A percentile compares a stretch with the other conserved stretches of the same genome.
Conservation (phyloP, 2,113 vertebrate genomes). For the Burhinus oedicnemus region DNA sequence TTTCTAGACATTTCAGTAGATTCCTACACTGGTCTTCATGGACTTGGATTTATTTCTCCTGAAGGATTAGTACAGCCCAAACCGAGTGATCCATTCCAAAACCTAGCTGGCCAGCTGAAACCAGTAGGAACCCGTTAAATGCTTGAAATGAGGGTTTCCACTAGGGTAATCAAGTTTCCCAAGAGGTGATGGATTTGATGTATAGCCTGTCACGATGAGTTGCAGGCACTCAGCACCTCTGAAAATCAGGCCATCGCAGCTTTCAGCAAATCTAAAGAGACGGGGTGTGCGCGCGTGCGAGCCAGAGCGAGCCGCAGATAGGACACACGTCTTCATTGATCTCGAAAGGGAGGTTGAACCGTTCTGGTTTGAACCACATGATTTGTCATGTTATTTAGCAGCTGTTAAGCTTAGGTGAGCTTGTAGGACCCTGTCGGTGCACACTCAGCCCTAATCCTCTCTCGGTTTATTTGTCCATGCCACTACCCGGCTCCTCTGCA, state of each 20-base stretch:
- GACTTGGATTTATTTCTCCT: conserved; percentile 8
- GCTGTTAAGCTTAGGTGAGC: conserved; percentile 7
- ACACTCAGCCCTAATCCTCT: background rate
- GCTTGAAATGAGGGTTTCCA: conserved; percentile 55
- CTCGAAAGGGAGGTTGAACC: background rate
- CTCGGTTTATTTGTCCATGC: background rate
- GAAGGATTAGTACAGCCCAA: background rate
- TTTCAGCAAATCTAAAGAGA: conserved; percentile 35
- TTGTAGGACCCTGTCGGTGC: background rate
- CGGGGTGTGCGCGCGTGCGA: background rate
- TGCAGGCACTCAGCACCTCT: conserved; percentile 63
- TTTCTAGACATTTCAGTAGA: background rate
- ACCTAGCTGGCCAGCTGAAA: background rate
- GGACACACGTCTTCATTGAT: background rate
- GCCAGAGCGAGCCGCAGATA: background rate
- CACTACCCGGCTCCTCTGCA: background rate
- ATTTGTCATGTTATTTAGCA: conserved; percentile 8
- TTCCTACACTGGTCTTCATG: background rate
- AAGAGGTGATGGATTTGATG: conserved; percentile 66
- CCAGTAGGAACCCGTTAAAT: conserved; percentile 63
- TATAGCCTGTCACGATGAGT: conserved; percentile 63
- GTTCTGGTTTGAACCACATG: conserved; percentile 25
- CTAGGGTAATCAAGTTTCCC: conserved; percentile 59
- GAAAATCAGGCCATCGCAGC: conserved; percentile 44
- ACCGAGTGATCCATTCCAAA: background rate